Base-by-base conservation (phyloP, 2,113 vertebrate species). In the Arvicanthis niloticus region DNA sequence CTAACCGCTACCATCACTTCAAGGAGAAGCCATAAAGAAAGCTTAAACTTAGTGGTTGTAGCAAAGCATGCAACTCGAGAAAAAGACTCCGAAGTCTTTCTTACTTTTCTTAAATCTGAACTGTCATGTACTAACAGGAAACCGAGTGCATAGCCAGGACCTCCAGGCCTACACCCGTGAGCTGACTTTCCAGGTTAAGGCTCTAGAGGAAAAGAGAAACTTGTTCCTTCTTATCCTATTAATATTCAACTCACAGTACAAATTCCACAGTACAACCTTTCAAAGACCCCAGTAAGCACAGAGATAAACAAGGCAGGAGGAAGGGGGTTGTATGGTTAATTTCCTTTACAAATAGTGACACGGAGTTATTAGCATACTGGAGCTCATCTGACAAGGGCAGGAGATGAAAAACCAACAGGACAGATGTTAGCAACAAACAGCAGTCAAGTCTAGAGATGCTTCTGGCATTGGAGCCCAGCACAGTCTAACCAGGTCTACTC, bases 221-320 rank as follows among this genome's bases (percentile, higher is more conserved):
- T 68, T 42, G 15, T 89, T 94, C 96, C 95, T 94, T 92, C 86
- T 97, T 97, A 93, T 90, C 96, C 95, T 95, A 88, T 97, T 97
- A 96, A 97, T 97, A 96, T 96, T 96, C 96, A 97, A 97, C 95
- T 95, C 67, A 78, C 29, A 90, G 96, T 96, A 91, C 96, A 97
- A 97, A 98, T 97, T 98, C 95, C 97, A 95, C n/a, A 91, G 90
- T 62, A 72, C 58, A 97, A 73, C 34, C 91, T 97, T 97, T 95
- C 77, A 85, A 96, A 97, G 97, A 97, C 95, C 93, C 89, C 89
- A 93, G 78, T 58, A 77, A 13, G 11, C 82, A 72, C 12, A 88
- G 81, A 96, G 78, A 93, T 90, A 97, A 93, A 84, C 22, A 95
- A 84, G 90, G 82, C 58, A 90, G 45, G 45, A 45, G 45, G 45